phyloP scores from a whole-genome alignment of 1,140 invertebrate genomes.

The Cardiocondyla obscurior region DNA sequence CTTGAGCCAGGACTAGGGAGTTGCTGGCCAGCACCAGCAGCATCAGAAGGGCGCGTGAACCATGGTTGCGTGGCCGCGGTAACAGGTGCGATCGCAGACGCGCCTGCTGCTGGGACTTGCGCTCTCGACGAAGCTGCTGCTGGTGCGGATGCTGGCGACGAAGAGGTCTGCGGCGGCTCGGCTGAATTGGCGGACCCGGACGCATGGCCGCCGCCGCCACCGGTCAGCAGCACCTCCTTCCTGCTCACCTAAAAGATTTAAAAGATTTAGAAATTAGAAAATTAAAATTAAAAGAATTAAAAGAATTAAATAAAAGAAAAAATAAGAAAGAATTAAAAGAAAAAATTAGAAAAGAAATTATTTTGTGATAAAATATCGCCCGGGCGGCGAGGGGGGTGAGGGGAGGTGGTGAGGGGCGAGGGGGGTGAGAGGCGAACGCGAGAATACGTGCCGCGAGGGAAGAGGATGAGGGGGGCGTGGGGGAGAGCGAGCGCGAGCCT shows the following conservation, averaged over 20 bases:
- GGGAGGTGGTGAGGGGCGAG: too few species aligned
- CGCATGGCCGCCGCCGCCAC: slow-evolving; percentile 85
- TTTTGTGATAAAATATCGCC: too few species aligned
- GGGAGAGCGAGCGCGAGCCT: too few species aligned
- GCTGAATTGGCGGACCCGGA: slow-evolving; percentile 80
- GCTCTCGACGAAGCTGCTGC: slow-evolving; percentile 66
- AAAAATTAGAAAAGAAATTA: too few species aligned
- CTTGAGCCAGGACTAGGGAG: slow-evolving; percentile 69
- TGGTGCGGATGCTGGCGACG: slow-evolving; percentile 75
- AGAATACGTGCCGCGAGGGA: too few species aligned
- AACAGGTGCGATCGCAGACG: not conserved
- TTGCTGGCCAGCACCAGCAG: slow-evolving; percentile 83
- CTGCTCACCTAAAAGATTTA: slow-evolving; percentile 81
- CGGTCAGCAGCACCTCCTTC: slow-evolving; percentile 86
- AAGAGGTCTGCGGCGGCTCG: slow-evolving; percentile 82
- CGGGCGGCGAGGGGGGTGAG: too few species aligned
- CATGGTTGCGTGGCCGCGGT: slow-evolving; percentile 59
- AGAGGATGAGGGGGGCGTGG: too few species aligned
- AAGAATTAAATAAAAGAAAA: too few species aligned
- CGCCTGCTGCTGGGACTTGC: slow-evolving; percentile 58
- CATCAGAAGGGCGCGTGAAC: slow-evolving; percentile 77
- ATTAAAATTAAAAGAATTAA: too few species aligned
- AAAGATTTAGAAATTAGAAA: not conserved
- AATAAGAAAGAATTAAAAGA: too few species aligned
- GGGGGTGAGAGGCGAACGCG: too few species aligned